Percentiles rank a stretch among this genome's conserved stretches.
Evolutionary conservation across 2,113 vertebrate genomes (phyloP).

Genomic region (Bos indicus): DNA sequence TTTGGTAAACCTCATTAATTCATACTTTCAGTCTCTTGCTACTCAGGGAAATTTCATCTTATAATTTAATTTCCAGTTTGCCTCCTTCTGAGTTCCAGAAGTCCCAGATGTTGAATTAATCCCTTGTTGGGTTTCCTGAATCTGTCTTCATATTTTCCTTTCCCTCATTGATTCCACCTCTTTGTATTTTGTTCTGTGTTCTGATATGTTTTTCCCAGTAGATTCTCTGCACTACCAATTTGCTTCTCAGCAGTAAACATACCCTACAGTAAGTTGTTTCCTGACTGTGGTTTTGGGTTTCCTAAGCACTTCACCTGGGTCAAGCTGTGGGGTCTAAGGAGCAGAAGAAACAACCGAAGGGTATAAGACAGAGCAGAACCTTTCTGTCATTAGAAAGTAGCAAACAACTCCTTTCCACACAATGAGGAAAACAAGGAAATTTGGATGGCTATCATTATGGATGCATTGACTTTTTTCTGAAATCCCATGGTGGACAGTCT

Average conservation of each 20-base stretch:
- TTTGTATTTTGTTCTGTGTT: constrained; percentile 14
- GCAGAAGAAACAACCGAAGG: neutral
- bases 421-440: neutral
- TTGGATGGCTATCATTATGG: neutral
- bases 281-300: neutral
- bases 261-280: neutral
- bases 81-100: neutral
- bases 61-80: constrained; percentile 20
- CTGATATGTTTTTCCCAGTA: neutral
- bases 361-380: neutral
- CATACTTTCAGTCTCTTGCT: neutral
- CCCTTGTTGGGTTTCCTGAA: neutral
- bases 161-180: constrained; percentile 22
- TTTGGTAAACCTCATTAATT: neutral
- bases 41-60: neutral
- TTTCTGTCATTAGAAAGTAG: neutral
- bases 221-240: constrained; percentile 30
- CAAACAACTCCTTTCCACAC: neutral
- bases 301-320: neutral
- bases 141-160: neutral
- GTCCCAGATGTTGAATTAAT: neutral
- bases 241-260: neutral
- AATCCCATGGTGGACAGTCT: neutral
- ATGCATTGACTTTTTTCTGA: neutral
- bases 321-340: neutral